Evolutionary conservation across 2,797 vertebrate species (phyloP), one percentile per base, ranked within the genome.

Genomic region (Tinamus major): DNA sequence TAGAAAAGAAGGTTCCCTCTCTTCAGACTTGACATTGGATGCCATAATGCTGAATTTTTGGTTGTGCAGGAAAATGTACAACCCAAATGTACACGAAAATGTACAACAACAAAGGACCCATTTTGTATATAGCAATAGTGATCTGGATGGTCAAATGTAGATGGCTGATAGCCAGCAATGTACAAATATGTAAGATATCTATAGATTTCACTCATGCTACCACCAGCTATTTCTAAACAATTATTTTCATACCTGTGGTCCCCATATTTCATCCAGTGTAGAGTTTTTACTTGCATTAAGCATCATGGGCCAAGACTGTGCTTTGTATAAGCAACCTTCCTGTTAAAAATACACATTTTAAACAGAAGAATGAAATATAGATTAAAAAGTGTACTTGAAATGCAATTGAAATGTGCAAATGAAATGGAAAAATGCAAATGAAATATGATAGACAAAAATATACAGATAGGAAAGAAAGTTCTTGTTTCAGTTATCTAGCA

Each of bases 191-290:
- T 29, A 62, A 71, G 70, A 49, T 29, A 59, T 37, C 35, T 67
- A 58, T 21, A n/a, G 13, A 61, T 56, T 76, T 67, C 58, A 82
- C 67, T 76, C n/a, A 37, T 1, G 3, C 39, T 74, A 61, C n/a
- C 67, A 75, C 37, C n/a, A 78, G 35, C 21, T 79, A 33, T 72
- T 72, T 84, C 31, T 27, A 58, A 85, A 58, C 19, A 9, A 51
- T 44, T 6, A 27, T 79, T 89, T 84, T 67, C 86, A 93, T 91
- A 96, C 94, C 59, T 96, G 46, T n/a, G 92, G 89, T 49, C 91
- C 94, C 92, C 96, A 95, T 53, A 64, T 83, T 6, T 90, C 11
- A 10, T 89, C 77, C n/a, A 93, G 9, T 1, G 82, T 42, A 31
- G 83, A n/a, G 41, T 48, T 13, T 51, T 80, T 18, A 56, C 90